Evolutionary conservation across 2,113 vertebrate species (phyloP).

Genomic region (Chlamydotis undulata): DNA sequence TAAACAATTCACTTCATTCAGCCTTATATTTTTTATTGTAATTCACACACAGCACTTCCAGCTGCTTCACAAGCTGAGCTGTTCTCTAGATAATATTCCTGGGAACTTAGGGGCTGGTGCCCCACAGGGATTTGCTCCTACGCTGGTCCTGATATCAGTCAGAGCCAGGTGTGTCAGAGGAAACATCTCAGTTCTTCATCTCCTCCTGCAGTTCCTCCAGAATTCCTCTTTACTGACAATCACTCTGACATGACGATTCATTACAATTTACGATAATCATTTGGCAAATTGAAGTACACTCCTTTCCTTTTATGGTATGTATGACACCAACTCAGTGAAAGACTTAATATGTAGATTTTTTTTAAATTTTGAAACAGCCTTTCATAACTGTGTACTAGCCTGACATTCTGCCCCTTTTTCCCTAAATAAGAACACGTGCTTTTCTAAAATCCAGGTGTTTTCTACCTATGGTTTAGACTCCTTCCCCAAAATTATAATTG

Average conservation of each 20-base stretch:
- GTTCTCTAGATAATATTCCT: neutral
- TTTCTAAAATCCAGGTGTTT: neutral
- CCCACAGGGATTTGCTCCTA: neutral
- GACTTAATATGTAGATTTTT: neutral
- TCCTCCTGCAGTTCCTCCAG: neutral
- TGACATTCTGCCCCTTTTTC: neutral
- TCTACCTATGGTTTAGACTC: neutral
- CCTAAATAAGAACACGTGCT: neutral
- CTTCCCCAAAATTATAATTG: neutral
- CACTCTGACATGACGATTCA: rapidly evolving
- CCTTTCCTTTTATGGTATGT: neutral
- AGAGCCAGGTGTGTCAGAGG: neutral
- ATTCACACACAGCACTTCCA: neutral
- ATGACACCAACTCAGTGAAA: neutral
- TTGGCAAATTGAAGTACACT: neutral
- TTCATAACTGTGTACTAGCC: neutral
- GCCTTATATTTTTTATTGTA: neutral
- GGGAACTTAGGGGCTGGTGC: neutral
- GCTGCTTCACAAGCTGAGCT: neutral
- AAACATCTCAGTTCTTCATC: neutral
- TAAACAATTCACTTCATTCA: neutral
- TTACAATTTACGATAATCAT: neutral
- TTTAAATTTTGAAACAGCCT: neutral
- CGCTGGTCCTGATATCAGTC: rapidly evolving
- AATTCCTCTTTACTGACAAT: neutral